Evolutionary conservation across 2,888 invertebrate genomes (phyloP).

Genomic region (Lasioglossum pauxillum): DNA sequence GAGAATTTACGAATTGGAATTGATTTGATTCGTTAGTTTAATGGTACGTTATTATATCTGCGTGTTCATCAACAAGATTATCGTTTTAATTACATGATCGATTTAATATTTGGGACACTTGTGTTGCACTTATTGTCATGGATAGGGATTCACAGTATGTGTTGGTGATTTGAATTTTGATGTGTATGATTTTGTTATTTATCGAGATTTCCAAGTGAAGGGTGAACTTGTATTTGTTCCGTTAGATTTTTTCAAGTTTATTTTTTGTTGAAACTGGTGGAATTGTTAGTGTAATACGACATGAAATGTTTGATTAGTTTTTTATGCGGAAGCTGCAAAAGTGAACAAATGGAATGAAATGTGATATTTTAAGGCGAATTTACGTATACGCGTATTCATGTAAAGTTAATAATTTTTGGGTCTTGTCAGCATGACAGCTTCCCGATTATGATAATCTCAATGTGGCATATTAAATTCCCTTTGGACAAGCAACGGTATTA

Average conservation of each 20-base stretch:
- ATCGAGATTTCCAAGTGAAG: background rate
- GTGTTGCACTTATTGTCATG: background rate
- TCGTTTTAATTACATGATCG: background rate
- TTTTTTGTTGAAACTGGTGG: background rate
- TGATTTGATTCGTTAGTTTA: background rate
- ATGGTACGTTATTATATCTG: background rate
- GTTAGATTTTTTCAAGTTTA: background rate
- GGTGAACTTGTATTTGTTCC: background rate
- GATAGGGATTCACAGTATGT: background rate
- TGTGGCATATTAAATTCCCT: background rate
- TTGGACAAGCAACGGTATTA: background rate
- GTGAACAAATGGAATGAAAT: background rate
- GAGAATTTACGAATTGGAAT: background rate
- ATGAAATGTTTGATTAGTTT: background rate
- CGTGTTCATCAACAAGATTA: background rate
- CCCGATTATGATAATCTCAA: background rate
- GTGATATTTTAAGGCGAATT: too few relatives aligned
- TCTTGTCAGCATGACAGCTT: background rate
- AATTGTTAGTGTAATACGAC: background rate
- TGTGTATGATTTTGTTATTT: background rate
- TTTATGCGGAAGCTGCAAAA: background rate
- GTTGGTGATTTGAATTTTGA: background rate
- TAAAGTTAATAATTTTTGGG: background rate
- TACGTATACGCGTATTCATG: background rate
- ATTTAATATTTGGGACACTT: background rate